Evolutionary conservation across 2,797 vertebrate genomes (phyloP).

Genomic region (Chelonia mydas): DNA sequence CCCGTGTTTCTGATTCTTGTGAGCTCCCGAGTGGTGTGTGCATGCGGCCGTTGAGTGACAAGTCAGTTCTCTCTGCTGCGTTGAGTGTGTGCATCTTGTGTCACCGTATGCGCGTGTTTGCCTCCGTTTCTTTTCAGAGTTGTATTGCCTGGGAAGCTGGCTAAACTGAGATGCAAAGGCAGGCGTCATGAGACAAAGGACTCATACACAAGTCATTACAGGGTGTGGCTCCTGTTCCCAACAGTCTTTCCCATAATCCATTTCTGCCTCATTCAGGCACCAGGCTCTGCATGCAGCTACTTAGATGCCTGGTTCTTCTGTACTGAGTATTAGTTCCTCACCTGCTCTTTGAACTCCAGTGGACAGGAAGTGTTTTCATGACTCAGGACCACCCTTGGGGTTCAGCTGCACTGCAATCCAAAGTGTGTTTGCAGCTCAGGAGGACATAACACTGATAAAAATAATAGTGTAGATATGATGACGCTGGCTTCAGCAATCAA

Average conservation of each 20-base stretch:
- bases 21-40: fast-evolving
- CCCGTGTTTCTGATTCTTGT: fast-evolving
- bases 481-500: neutral
- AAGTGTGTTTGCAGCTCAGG: neutral
- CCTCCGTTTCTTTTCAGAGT: neutral
- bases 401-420: neutral
- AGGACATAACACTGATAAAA: neutral
- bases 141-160: neutral
- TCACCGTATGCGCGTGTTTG: neutral
- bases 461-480: neutral
- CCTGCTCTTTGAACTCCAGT: neutral
- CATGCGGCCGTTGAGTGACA: neutral
- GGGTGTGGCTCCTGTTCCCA: neutral
- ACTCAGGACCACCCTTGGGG: neutral
- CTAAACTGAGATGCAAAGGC: neutral
- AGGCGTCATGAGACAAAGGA: neutral
- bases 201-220: neutral
- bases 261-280: neutral
- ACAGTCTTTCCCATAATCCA: neutral
- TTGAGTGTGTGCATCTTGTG: neutral
- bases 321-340: neutral
- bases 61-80: neutral
- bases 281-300: neutral
- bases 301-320: neutral
- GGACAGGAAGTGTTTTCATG: neutral